Conservation (phyloP, 1,140 invertebrate genomes). For the Aethina tumida region DNA sequence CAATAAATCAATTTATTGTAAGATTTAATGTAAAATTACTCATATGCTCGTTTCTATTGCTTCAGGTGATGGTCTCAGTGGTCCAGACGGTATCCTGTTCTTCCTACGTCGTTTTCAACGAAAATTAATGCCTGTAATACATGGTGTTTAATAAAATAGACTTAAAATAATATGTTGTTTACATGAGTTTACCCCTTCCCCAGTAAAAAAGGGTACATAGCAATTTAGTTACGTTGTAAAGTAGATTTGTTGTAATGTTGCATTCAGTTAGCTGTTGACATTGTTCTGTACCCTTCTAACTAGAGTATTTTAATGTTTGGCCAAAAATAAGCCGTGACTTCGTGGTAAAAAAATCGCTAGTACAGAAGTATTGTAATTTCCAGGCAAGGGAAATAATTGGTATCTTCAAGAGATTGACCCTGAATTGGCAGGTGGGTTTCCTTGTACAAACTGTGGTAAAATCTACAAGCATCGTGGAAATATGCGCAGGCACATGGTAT, state of each 20-base stretch:
- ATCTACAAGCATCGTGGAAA: constrained; percentile 44
- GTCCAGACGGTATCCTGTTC: too few species aligned
- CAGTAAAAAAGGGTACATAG: constrained; percentile 1
- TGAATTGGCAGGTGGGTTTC: constrained; percentile 32
- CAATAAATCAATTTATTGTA: too few species aligned
- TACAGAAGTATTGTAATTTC: constrained; percentile 34
- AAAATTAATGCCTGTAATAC: too few species aligned
- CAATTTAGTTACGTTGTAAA: too few species aligned
- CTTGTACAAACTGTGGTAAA: constrained; percentile 36
- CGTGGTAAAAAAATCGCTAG: constrained; percentile 20
- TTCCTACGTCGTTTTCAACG: too few species aligned
- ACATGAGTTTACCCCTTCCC: not conserved
- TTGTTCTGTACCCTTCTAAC: not conserved
- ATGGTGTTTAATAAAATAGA: constrained; percentile 8
- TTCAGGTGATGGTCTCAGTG: too few species aligned
- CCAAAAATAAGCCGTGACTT: constrained; percentile 12
- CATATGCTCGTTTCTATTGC: too few species aligned
- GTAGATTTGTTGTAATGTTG: too few species aligned
- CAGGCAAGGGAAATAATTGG: constrained; percentile 28
- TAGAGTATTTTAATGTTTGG: constrained; percentile 2
- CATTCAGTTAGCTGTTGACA: not conserved
- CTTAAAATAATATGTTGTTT: not conserved
- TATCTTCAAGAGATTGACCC: constrained; percentile 26
- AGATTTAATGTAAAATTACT: too few species aligned
- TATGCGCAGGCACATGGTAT: constrained; percentile 36